Conservation (phyloP, 2,888 invertebrate genomes). For the Tachina grossa region DNA sequence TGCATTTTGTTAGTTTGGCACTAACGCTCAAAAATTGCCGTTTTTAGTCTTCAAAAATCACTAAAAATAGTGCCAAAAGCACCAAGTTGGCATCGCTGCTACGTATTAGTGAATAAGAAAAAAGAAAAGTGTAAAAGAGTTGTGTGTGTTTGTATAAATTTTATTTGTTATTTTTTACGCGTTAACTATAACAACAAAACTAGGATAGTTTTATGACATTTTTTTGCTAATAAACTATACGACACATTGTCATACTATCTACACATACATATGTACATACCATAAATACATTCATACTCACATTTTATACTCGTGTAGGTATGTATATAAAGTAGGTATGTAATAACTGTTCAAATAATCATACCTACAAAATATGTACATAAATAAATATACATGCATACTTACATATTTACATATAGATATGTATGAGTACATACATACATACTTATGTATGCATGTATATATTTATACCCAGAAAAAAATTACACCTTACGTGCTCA, state of each 20-base stretch:
- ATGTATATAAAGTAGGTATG: slow-evolving; percentile 15
- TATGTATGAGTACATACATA: too few relatives aligned
- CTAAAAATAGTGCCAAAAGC: too few relatives aligned
- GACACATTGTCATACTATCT: slow-evolving; percentile 52
- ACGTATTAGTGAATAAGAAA: slow-evolving; percentile 6
- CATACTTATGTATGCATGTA: too few relatives aligned
- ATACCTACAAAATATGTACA: not conserved
- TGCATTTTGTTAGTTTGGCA: too few relatives aligned
- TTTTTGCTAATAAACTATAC: slow-evolving; percentile 2
- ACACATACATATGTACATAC: not conserved
- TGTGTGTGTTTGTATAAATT: slow-evolving; percentile 22
- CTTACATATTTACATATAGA: too few relatives aligned
- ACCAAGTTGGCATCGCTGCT: too few relatives aligned
- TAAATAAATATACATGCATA: too few relatives aligned
- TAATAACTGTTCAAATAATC: slow-evolving; percentile 55
- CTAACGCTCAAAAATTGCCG: too few relatives aligned
- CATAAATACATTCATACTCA: not conserved
- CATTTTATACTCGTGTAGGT: too few relatives aligned
- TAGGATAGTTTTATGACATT: slow-evolving; percentile 30
- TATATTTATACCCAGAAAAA: too few relatives aligned
- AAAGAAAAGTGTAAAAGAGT: slow-evolving; percentile 37
- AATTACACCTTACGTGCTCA: too few relatives aligned
- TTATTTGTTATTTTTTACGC: slow-evolving; percentile 16
- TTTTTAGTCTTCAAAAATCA: too few relatives aligned
- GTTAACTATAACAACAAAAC: slow-evolving; percentile 35